A percentile compares a stretch with the other conserved stretches of the same genome.
Conservation (phyloP, 53 echinoderm and acorn worm genomes). For the Holothuria leucospilota region DNA sequence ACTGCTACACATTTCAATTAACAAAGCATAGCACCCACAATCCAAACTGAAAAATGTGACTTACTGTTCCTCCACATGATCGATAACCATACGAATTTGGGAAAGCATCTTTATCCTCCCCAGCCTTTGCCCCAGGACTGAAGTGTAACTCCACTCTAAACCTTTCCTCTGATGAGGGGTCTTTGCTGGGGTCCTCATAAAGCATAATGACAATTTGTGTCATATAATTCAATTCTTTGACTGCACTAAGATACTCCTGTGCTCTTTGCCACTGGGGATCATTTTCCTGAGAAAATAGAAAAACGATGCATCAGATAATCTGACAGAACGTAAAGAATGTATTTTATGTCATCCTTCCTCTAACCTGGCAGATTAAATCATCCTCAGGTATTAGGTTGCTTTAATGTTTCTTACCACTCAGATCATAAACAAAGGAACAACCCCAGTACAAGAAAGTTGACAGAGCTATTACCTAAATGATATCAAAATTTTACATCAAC, state of each 20-base stretch:
- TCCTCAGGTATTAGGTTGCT: too few species aligned
- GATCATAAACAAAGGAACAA: too few species aligned
- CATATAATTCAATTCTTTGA: conserved; percentile 98
- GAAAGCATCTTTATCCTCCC: conserved; percentile 65
- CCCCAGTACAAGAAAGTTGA: too few species aligned
- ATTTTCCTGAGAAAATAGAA: conserved; percentile 37
- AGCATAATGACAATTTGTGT: conserved; percentile 98
- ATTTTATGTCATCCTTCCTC: too few species aligned
- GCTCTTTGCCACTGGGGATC: conserved; percentile 94
- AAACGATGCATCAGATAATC: background rate
- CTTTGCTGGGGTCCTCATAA: conserved; percentile 97
- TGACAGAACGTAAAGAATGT: too few species aligned
- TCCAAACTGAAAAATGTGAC: background rate
- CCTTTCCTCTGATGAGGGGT: conserved; percentile 84
- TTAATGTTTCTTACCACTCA: too few species aligned
- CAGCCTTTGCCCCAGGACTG: conserved; percentile 93
- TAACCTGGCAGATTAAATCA: too few species aligned
- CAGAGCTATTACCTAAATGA: too few species aligned
- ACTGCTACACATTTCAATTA: too few species aligned
- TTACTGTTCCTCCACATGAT: conserved; percentile 63
- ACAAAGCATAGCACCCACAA: too few species aligned
- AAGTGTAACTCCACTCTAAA: conserved; percentile 96
- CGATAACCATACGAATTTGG: conserved; percentile 81
- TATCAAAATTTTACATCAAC: too few species aligned
- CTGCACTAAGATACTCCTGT: conserved; percentile 80